These are phyloP conservation scores for Regulus satrapa DNA, from an alignment of 2,113 vertebrate species.

Conservation along the genomic window DNA sequence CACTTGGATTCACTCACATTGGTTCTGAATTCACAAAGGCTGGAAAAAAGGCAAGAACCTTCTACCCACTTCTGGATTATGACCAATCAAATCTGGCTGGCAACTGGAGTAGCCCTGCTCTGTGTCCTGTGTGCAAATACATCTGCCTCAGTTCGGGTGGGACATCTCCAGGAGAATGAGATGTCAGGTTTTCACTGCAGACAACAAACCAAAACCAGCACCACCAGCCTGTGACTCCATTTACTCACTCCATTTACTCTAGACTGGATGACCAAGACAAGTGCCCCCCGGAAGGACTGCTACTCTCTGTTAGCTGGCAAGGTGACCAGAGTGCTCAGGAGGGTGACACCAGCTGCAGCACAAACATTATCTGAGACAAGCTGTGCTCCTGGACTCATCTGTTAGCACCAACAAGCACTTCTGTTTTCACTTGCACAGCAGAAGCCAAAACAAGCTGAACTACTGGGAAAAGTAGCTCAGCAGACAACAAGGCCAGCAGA, in stretches of 20 bases:
- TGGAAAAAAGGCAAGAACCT: background rate
- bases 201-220: background rate
- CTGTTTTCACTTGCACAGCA: background rate
- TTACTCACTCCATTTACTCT: background rate
- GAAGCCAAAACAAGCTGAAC: background rate
- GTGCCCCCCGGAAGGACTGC: background rate
- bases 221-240: background rate
- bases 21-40: background rate
- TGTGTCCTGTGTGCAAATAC: accelerated
- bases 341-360: background rate
- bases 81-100: background rate
- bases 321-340: background rate
- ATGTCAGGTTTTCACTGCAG: background rate
- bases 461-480: background rate
- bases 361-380: background rate
- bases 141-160: background rate
- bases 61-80: background rate
- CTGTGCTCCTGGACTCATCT: background rate
- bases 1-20: accelerated
- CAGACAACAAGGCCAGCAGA: background rate
- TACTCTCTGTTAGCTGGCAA: background rate
- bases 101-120: background rate
- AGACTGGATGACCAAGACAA: background rate
- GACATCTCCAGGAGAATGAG: background rate
- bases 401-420: background rate